Percentiles rank a stretch among this genome's conserved stretches.
Evolutionary conservation across 2,888 invertebrate genomes (phyloP).

Genomic region (Acleris laterana): DNA sequence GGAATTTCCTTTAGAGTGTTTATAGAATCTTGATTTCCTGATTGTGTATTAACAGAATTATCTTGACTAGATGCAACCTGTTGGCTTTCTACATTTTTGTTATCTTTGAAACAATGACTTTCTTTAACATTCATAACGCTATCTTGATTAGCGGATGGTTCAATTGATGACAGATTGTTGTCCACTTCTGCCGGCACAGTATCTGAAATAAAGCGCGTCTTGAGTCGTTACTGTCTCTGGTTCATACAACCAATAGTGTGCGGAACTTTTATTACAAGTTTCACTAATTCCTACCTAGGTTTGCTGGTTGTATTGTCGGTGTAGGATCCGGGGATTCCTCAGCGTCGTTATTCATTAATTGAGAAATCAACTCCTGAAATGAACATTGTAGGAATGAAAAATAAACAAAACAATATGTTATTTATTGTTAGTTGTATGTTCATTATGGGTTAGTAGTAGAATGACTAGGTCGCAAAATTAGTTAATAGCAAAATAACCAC

Average conservation of each 20-base stretch:
- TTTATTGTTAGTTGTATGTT: background rate
- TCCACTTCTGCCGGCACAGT: background rate
- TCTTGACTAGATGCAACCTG: background rate
- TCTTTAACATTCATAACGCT: no score
- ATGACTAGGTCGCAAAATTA: no score
- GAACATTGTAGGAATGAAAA: slow-evolving; percentile 2
- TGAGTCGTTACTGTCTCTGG: no score
- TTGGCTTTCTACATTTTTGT: no score
- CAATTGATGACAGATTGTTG: slow-evolving; percentile 1
- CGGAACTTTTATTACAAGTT: background rate
- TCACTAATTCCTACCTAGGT: slow-evolving; percentile 1
- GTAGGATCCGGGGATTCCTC: slow-evolving; percentile 46
- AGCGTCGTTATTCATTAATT: slow-evolving; percentile 64
- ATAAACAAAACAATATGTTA: slow-evolving; percentile 20
- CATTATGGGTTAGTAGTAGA: slow-evolving; percentile 32
- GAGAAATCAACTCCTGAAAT: slow-evolving; percentile 66
- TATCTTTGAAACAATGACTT: no score
- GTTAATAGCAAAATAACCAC: no score
- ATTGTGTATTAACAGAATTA: background rate
- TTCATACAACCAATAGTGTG: background rate
- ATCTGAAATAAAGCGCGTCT: background rate
- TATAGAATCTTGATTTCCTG: slow-evolving; percentile 6
- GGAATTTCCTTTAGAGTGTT: background rate
- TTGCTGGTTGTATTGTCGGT: background rate
- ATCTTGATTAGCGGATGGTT: background rate